Evolutionary conservation across 2,888 invertebrate genomes (phyloP), one percentile per base, ranked within the genome.

Genomic region (Drosophila paranaensis): DNA sequence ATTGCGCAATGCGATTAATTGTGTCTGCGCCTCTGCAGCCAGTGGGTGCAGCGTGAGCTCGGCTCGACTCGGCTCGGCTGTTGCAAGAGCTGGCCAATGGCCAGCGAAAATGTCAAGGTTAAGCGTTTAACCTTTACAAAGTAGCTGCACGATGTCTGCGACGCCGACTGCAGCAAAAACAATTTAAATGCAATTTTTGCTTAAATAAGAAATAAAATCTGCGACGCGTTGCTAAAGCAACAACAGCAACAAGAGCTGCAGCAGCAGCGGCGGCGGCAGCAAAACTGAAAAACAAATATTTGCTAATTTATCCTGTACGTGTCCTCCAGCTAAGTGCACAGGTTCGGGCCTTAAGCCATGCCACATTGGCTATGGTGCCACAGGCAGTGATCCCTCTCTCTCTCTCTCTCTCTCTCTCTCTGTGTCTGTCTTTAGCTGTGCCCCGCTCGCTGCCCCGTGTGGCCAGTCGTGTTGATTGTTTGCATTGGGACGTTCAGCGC

Each of bases 281-380:
- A 46, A 60, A 65, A 77, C 78, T 73, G 70, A 71, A 80, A 85
- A 86, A 86, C 90, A 90, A 90, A 90, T 90, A 90, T 90, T 90
- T 90, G 89, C 90, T 90, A 90, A 90, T 90, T 90, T 90, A 90
- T 90, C 90, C 91, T 87, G 87, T 84, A 86, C 89, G 90, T 90
- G 91, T 89, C 90, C 86, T 89, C 88, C 79, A 82, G 79, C 88
- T 85, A 85, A 85, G 84, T 85, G 84, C 84, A 89, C 88, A 86
- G 83, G 81, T 70, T 81, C 75, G 60, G 72, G 70, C 71, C 77
- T 69, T 79, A 76, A 76, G 77, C 77, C 77, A 69, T 61, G 43
- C 63, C 77, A 60, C 74, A 73, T 67, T 67, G 71, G 64, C 82
- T 69, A 76, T 79, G 81, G 11, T 46, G 65, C 80, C 76, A 27